Evolutionary conservation across 2,797 vertebrate species (phyloP), one percentile per base, ranked within the genome.

Genomic region (Sebastes trivittatus): DNA sequence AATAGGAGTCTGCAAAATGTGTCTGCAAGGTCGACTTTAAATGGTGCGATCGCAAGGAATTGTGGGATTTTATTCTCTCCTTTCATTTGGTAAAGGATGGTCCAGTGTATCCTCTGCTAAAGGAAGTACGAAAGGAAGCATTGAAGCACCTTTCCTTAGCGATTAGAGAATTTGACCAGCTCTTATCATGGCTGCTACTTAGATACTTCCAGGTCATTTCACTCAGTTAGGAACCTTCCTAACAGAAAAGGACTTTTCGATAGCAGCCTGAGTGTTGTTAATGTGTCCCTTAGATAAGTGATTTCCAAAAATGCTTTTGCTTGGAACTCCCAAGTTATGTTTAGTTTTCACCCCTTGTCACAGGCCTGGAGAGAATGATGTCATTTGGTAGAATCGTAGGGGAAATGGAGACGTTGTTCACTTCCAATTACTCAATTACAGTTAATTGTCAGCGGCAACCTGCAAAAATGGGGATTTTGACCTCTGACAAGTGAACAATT

Each of bases 1-100:
- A 38, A 25, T 22, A 34, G 42, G 14, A 0, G 42, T 46, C 42
- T 46, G 42, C 42, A 46, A 46, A 46, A 46, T 3, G 42, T 46
- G 42, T 46, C 42, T 46, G 14, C 42, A 0, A 46, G 42, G 42
- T 46, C 2, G 0, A 46, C 42, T 46, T 46, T 0, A 46, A 7
- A 46, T 46, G 42, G 0, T 16, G 42, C 42, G 14, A 46, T 46
- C 42, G 14, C 42, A 46, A 46, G 42, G 42, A 46, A 46, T 46
- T 46, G 42, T 46, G 0, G 42, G 42, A 46, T 46, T 2, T 46
- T 46, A 46, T 46, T 46, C 0, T 46, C 42, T 46, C 14, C 42
- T 0, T 46, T 46, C 42, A 0, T 46, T 46, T 46, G 14, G 42
- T 1, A 46, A 46, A 46, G 42, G 42, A 46, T 46, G 42, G 0